phyloP scores from a whole-genome alignment of 2,113 vertebrate species.

The Antennarius striatus region DNA sequence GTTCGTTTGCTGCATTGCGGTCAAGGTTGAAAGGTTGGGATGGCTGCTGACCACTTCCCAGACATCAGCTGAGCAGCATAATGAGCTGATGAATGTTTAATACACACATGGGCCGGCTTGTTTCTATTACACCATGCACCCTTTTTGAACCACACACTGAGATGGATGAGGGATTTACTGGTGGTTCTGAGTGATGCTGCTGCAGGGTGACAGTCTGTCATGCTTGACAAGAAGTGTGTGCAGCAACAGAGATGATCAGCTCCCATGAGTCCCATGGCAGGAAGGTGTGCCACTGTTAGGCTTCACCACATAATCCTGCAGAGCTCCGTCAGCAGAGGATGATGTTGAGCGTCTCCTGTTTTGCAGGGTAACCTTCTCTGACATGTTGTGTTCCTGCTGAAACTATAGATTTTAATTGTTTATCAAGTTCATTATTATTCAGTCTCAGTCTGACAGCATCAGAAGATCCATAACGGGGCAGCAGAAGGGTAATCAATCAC shows the following conservation, averaged over 20 bases:
- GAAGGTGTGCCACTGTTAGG: slow-evolving; percentile 24
- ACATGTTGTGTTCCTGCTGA: slow-evolving; percentile 27
- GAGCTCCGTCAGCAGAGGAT: not conserved
- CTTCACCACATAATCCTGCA: slow-evolving; percentile 10
- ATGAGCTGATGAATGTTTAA: slow-evolving; percentile 28
- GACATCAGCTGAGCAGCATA: not conserved
- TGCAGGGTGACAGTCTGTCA: slow-evolving; percentile 39
- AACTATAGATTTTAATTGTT: slow-evolving; percentile 66
- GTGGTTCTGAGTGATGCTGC: slow-evolving; percentile 31
- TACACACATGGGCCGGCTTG: not conserved
- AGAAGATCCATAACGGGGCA: slow-evolving; percentile 54
- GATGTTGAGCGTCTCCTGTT: not conserved
- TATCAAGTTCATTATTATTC: slow-evolving; percentile 65
- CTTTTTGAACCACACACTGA: slow-evolving; percentile 22
- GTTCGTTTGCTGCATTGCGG: slow-evolving; percentile 55
- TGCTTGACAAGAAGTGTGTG: slow-evolving; percentile 38
- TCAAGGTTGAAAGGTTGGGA: slow-evolving; percentile 56
- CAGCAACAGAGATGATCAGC: slow-evolving; percentile 34
- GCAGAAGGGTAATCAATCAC: slow-evolving; percentile 63
- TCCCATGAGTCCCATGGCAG: slow-evolving; percentile 42
- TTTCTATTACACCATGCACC: slow-evolving; percentile 3
- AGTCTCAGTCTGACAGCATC: slow-evolving; percentile 39
- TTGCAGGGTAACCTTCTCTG: slow-evolving; percentile 36
- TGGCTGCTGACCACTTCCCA: slow-evolving; percentile 16
- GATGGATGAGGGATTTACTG: slow-evolving; percentile 37